phyloP scores from a whole-genome alignment of 2,113 vertebrate species.

The Manacus vitellinus region DNA sequence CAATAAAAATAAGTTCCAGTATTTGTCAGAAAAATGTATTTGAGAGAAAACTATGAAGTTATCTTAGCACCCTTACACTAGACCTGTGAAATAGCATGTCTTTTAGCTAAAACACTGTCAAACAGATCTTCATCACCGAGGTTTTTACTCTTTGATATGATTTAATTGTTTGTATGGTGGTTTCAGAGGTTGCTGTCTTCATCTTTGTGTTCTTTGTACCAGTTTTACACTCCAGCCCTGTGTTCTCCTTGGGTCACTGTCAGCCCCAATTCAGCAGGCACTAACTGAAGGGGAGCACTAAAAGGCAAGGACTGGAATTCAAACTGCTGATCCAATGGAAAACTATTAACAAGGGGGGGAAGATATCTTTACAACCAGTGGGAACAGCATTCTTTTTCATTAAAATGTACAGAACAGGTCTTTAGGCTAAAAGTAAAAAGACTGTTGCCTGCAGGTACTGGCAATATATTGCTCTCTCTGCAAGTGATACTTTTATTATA shows the following conservation, averaged over 20 bases:
- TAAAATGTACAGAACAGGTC: neutral
- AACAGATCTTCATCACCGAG: neutral
- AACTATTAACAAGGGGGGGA: accelerated
- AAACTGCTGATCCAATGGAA: neutral
- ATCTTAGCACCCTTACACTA: neutral
- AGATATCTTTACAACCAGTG: neutral
- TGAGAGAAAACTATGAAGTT: neutral
- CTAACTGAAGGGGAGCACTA: neutral
- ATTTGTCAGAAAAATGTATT: neutral
- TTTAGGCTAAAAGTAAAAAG: neutral
- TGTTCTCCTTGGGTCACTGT: neutral
- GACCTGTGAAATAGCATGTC: neutral
- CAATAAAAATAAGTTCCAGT: neutral
- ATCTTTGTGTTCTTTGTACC: neutral
- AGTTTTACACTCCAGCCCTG: neutral
- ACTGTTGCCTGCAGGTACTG: neutral
- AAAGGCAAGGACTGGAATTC: neutral
- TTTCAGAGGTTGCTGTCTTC: neutral
- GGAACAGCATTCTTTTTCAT: neutral
- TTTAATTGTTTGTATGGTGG: neutral
- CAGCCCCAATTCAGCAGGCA: neutral
- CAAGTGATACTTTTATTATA: neutral
- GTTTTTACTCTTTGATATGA: neutral
- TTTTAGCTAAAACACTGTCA: neutral
- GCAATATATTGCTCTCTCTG: neutral